Base-by-base conservation (phyloP, 2,797 vertebrate species). In the Lagodon rhomboides region DNA sequence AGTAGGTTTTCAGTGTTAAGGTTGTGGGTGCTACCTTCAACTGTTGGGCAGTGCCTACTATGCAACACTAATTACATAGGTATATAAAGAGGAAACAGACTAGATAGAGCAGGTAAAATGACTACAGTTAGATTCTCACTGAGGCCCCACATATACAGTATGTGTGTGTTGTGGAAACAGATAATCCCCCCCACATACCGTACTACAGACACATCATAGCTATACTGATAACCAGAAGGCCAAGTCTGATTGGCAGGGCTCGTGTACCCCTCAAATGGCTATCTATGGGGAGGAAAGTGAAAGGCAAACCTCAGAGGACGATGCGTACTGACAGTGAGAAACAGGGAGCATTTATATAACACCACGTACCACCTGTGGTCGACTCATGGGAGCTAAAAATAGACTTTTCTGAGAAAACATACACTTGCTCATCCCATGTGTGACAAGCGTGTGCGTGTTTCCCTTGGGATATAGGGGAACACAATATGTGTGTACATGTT, bases 291-390 rank as follows among this genome's bases (percentile, higher is more conserved):
- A 63, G 61, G 70, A 62, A 62, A 77, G 80, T 85, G 80, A 70
- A 82, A 80, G 46, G 47, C 62, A 66, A 67, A 46, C 70, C 82
- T 72, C 69, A 66, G 55, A 68, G 79, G 76, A 88, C 56, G 0
- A n/a, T 18, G 49, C 71, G 80, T 49, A 82, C 82, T 20, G 81
- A 83, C 78, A 69, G 47, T 16, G 73, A 80, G 80, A 82, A 73
- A 70, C 59, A 53, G 16, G 34, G 47, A n/a, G 68, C 80, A 70
- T 87, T 88, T 87, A 88, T 74, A 87, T 82, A 90, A 93, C 87
- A 88, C 81, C 74, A 82, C 59, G 80, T 59, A 76, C 86, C 91
- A 94, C 88, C 91, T 94, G 91, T 86, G 92, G 77, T 85, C 64
- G 15, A 83, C 80, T 83, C 80, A 73, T 76, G 61, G 63, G 61